Evolutionary conservation across 2,113 vertebrate species (phyloP).

Genomic region (Tetrax tetrax): DNA sequence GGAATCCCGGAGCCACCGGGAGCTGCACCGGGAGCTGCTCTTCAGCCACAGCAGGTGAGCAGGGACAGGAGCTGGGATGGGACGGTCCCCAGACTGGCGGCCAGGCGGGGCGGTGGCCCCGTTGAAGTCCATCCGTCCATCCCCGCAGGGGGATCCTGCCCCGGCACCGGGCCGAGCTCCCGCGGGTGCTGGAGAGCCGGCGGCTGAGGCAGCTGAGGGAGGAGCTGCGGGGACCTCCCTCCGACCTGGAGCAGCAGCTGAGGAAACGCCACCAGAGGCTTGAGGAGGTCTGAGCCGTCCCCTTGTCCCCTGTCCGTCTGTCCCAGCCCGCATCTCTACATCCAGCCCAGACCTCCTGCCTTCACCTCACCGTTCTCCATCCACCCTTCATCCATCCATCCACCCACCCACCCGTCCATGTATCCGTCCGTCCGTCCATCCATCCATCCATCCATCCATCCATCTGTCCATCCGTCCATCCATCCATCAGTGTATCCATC

Average conservation of each 20-base stretch:
- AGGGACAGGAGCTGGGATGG: fast-evolving
- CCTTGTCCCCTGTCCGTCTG: not conserved
- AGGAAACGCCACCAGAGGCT: constrained; percentile 79
- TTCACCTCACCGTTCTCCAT: not conserved
- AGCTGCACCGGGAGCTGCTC: constrained; percentile 81
- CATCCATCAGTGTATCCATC: too few species aligned
- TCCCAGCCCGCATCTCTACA: not conserved
- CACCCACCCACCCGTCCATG: too few species aligned
- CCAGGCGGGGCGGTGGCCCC: fast-evolving
- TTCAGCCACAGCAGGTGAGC: constrained; percentile 80
- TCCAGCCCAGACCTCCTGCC: not conserved
- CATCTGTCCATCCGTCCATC: too few species aligned
- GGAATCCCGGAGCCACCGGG: constrained; percentile 69
- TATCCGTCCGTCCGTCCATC: too few species aligned
- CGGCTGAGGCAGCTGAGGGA: constrained; percentile 72
- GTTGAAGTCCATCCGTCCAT: fast-evolving
- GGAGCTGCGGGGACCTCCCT: constrained; percentile 69
- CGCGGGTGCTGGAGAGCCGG: constrained; percentile 75
- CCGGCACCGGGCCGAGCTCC: constrained; percentile 73
- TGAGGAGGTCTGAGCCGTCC: constrained; percentile 65
- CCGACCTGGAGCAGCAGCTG: constrained; percentile 80
- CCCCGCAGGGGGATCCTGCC: not conserved
- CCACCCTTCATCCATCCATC: too few species aligned
- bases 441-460: too few species aligned
- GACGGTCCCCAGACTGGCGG: not conserved